Conservation (phyloP, 2,888 invertebrate genomes). For the Drosophila atroscutellata region DNA sequence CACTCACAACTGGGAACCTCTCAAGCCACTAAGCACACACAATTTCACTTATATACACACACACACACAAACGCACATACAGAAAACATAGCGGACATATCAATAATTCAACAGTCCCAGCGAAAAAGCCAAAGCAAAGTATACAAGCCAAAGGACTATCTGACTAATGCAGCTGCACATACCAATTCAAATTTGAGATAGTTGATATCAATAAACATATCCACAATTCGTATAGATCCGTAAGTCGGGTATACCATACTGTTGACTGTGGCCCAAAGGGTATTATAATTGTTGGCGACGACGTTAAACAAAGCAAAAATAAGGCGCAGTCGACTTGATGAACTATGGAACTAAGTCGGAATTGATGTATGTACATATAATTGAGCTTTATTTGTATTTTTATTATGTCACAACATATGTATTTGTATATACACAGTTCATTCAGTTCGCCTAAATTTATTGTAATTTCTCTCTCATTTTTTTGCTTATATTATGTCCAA, state of each 20-base stretch:
- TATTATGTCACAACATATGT: slow-evolving; percentile 15
- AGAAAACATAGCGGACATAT: slow-evolving; percentile 48
- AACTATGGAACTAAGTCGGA: slow-evolving; percentile 74
- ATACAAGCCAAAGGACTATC: slow-evolving; percentile 32
- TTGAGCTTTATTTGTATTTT: slow-evolving; percentile 33
- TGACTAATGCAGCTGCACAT: background rate
- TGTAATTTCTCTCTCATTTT: slow-evolving; percentile 36
- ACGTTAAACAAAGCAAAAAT: slow-evolving; percentile 28
- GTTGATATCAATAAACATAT: slow-evolving; percentile 1
- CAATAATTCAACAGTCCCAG: slow-evolving; percentile 71
- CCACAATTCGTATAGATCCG: background rate
- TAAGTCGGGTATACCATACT: slow-evolving; percentile 6
- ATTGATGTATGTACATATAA: slow-evolving; percentile 67
- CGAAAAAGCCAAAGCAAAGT: slow-evolving; percentile 59
- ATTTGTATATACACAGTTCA: slow-evolving; percentile 13
- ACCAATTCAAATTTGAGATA: slow-evolving; percentile 4
- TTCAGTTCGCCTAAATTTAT: slow-evolving; percentile 46
- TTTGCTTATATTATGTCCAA: slow-evolving; percentile 67
- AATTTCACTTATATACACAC: slow-evolving; percentile 1
- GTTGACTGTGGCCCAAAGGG: background rate
- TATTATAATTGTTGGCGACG: slow-evolving; percentile 8
- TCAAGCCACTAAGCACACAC: slow-evolving; percentile 51
- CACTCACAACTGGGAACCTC: slow-evolving; percentile 54
- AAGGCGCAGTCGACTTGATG: slow-evolving; percentile 62
- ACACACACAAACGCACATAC: slow-evolving; percentile 7